Conservation (phyloP, 2,888 invertebrate species). For the Drosophila neonasuta region DNA sequence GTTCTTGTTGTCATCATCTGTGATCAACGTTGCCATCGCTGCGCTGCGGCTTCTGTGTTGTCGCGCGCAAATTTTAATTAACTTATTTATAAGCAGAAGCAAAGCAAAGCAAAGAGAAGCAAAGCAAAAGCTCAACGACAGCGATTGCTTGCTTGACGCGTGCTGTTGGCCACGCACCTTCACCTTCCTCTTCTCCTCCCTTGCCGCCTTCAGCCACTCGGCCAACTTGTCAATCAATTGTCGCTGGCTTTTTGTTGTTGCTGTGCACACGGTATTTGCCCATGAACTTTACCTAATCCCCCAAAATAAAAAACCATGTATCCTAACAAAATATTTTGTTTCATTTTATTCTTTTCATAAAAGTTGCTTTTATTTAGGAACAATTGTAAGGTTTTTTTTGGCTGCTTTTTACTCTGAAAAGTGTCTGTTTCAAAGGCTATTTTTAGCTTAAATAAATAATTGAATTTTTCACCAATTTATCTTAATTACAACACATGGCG, state of each 20-base stretch:
- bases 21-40: slow-evolving; percentile 41
- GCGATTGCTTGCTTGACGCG: slow-evolving; percentile 38
- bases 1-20: slow-evolving; percentile 30
- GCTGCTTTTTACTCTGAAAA: too few relatives aligned
- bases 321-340: background rate
- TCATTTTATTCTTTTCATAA: background rate
- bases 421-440: background rate
- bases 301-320: slow-evolving; percentile 15
- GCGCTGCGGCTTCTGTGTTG: slow-evolving; percentile 24
- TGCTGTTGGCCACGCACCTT: slow-evolving; percentile 47
- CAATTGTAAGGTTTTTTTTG: too few relatives aligned
- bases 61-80: slow-evolving; percentile 68
- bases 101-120: background rate
- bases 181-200: background rate
- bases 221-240: slow-evolving; percentile 74
- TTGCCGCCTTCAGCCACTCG: slow-evolving; percentile 28
- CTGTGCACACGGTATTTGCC: slow-evolving; percentile 51
- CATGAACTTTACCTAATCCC: slow-evolving; percentile 61
- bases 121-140: slow-evolving; percentile 48
- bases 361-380: background rate
- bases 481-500: background rate
- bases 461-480: background rate
- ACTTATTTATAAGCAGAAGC: slow-evolving; percentile 63
- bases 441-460: background rate
- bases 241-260: slow-evolving; percentile 43